Evolutionary conservation across 2,797 vertebrate species (phyloP), one percentile per base, ranked within the genome.

Genomic region (Alcedo quadribrachys): DNA sequence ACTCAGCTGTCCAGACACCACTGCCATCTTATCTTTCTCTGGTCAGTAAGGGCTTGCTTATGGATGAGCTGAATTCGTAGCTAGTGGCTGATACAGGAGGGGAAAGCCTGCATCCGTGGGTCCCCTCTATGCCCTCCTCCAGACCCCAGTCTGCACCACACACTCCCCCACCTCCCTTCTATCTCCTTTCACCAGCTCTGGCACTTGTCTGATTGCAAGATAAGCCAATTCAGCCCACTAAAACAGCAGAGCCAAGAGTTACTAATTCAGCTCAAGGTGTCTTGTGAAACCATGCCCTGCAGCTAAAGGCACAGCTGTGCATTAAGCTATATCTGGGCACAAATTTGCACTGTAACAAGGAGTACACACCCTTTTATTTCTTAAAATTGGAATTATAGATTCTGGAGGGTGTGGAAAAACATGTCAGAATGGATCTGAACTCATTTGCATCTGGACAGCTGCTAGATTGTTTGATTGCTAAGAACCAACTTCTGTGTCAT

Each of bases 241-340:
- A 86, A 95, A 45, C 11, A 84, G 43, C 32, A 77, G 28, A 81
- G 16, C 30, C 40, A 6, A n/a, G 51, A 89, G 21, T n/a, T 60
- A 76, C 13, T 81, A 76, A 84, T 73, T 76, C 43, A 54, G 0
- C 9, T 76, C 27, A 54, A 86, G 67, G 48, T 71, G 27, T 35
- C 80, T 68, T 62, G 77, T 93, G 81, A 87, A 94, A 85, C 48
- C 15, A 28, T 40, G 42, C 22, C 32, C 53, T 85, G 32, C 50
- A 74, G 53, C 68, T 80, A 67, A 63, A 89, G 70, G 35, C 51
- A 68, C 28, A 80, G 35, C 70, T 89, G 54, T 9, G 10, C n/a
- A 40, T 45, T 55, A 65, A 80, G 48, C 48, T 67, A 0, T 89
- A 63, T 15, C 24, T 89, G 53, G n/a, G 63, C 32, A 77, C 5